Evolutionary conservation across 2,113 vertebrate species (phyloP), one percentile per base, ranked within the genome.

Genomic region (Nymphicus hollandicus): DNA sequence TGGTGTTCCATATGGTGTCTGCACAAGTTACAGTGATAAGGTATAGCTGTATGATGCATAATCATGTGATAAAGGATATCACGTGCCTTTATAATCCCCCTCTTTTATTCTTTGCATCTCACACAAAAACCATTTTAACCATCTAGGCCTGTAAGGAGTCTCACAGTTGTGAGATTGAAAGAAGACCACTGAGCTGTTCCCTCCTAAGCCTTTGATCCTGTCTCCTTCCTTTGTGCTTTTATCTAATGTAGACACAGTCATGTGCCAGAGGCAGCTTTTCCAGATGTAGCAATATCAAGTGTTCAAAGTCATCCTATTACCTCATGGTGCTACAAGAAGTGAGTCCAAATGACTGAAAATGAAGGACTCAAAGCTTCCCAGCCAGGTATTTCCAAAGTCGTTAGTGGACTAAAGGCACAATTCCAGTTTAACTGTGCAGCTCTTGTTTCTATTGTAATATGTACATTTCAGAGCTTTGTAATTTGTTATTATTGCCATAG

Each of bases 171-270:
- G 71, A 44, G 41, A 11, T 0, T 14, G 81, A 53, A 46, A 53
- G 60, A 25, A 16, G 27, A 46, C 27, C 39, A 13, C 31, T 11
- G 27, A 50, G 86, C 39, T 55, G 23, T 23, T 78, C 22, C 83
- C 44, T 68, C 65, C 64, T 1, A 3, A 70, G n/a, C 17, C 49
- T 84, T 23, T 78, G 60, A 70, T 91, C 47, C 24, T 56, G 18
- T 29, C 29, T 88, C 25, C 43, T 58, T 24, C 61, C 49, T 47
- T 68, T 2, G 3, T 56, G 72, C 31, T 74, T 58, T 87, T 10
- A 23, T 23, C 64, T 27, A 10, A 17, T 15, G 18, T 41, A 25
- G 63, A 9, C 49, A 15, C 13, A 23, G 58, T 3, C 1, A 0
- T 68, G 43, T 78, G 28, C 69, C 68, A 28, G 44, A 28, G 56